Percentiles rank a stretch among this genome's conserved stretches.
These are phyloP conservation scores for Oryzias javanicus DNA, from an alignment of 2,113 vertebrate genomes.

Conservation along the genomic window DNA sequence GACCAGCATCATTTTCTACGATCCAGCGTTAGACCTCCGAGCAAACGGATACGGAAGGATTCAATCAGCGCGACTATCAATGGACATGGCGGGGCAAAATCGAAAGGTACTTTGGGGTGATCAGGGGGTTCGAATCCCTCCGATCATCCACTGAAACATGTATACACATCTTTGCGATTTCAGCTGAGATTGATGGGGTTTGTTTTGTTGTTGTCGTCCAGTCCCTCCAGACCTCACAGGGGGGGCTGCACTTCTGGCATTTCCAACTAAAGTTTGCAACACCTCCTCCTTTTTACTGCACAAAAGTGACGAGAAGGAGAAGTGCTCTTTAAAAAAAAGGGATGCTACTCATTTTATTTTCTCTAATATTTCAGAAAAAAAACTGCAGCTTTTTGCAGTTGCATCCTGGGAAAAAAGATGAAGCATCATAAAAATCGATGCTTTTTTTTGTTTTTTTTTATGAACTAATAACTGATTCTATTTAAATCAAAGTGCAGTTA, in stretches of 20 bases:
- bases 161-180: no score
- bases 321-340: neutral
- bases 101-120: conserved; percentile 88
- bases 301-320: conserved; percentile 4
- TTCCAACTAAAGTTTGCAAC: conserved; percentile 19
- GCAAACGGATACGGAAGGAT: conserved; percentile 96
- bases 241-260: conserved; percentile 1
- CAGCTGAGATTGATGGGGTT: neutral
- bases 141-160: no score
- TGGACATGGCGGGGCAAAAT: conserved; percentile 78
- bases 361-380: neutral
- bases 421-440: no score
- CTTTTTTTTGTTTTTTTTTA: no score
- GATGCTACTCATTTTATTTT: conserved; percentile 7
- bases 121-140: neutral
- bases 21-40: conserved; percentile 96
- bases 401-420: no score
- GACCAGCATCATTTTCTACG: conserved; percentile 99
- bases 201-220: conserved; percentile 4
- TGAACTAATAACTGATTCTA: no score
- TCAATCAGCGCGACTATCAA: conserved; percentile 81
- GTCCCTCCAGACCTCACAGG: conserved; percentile 12
- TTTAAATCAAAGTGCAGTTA: no score
- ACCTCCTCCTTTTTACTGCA: conserved; percentile 6
- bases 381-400: no score